Percentiles rank a stretch among this genome's conserved stretches.
phyloP scores from a whole-genome alignment of 1,140 invertebrate genomes.

The Bilobella aurantiaca region DNA sequence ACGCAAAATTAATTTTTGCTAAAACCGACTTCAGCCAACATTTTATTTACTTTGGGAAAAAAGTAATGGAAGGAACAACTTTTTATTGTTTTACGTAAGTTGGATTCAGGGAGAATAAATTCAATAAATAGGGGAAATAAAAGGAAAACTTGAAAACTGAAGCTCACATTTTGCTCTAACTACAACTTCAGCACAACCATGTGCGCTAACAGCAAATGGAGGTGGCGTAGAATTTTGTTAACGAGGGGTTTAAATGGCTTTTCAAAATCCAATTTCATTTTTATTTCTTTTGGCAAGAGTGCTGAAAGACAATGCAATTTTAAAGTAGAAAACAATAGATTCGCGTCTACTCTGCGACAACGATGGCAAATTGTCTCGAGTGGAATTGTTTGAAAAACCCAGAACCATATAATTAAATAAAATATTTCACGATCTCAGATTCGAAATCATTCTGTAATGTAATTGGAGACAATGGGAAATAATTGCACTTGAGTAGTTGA shows the following conservation, averaged over 20 bases:
- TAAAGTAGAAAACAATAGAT: too few relatives aligned
- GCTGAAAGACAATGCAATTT: too few relatives aligned
- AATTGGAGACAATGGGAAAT: background rate
- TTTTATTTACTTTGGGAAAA: conserved; percentile 25
- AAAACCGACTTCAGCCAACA: background rate
- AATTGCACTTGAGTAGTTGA: too few relatives aligned
- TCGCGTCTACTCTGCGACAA: too few relatives aligned
- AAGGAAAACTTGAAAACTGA: background rate
- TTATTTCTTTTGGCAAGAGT: too few relatives aligned
- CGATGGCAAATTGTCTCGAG: background rate
- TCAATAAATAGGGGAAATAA: background rate
- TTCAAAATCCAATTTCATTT: too few relatives aligned
- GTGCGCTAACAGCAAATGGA: too few relatives aligned
- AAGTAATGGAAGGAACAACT: background rate
- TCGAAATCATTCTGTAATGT: background rate
- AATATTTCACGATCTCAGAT: background rate
- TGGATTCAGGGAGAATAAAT: background rate
- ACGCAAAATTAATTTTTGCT: background rate
- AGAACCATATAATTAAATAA: background rate
- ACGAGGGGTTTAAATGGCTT: too few relatives aligned
- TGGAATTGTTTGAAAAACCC: background rate
- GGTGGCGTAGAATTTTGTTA: too few relatives aligned
- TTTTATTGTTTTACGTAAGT: background rate
- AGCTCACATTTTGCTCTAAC: background rate
- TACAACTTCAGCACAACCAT: background rate